Evolutionary conservation across 2,888 invertebrate genomes (phyloP), one percentile per base, ranked within the genome.

Genomic region (Melieria omissa): DNA sequence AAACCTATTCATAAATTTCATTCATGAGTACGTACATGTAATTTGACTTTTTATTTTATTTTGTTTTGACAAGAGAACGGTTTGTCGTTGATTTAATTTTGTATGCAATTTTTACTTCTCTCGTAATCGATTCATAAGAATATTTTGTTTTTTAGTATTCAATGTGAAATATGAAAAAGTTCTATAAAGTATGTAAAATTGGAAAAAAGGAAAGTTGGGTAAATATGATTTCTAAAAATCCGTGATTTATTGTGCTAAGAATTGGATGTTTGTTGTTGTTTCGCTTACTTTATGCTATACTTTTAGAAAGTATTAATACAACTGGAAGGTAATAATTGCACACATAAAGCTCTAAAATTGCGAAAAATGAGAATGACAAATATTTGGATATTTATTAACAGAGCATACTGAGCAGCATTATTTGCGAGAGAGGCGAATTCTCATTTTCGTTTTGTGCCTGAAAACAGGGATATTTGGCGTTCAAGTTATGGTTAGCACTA

Each of bases 1-100:
- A 61, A 70, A 57, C 58, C 55, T 69, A 69, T 62, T 5, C 16
- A 69, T 69, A 52, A 69, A 69, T 10, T 41, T 10, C 58, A 67
- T 67, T 16, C n/a, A 67, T 67, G 45, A 61, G 55, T 46, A 62
- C 62, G 46, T 62, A 14, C 46, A n/a, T 61, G 10, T 62, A 62
- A 62, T 62, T 62, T 62, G 47, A 62, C 62, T 5, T 58, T 29
- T 29, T 29, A 29, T 29, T 29, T 29, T 29, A 2, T 29, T 29
- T 29, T 29, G 52, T 52, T 52, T 52, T 52, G 52, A 52, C 52
- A 52, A 52, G 52, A 52, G 52, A 52, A 52, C 52, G 52, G 52
- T 52, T 52, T 49, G 29, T 52, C 12, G 52, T 52, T 52, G 12
- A 52, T 29, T 52, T 12, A 5, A 9, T 52, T 52, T 5, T 52